Percentiles rank a stretch among this genome's conserved stretches.
phyloP scores from a whole-genome alignment of 2,113 vertebrate species.

The Daboia siamensis region DNA sequence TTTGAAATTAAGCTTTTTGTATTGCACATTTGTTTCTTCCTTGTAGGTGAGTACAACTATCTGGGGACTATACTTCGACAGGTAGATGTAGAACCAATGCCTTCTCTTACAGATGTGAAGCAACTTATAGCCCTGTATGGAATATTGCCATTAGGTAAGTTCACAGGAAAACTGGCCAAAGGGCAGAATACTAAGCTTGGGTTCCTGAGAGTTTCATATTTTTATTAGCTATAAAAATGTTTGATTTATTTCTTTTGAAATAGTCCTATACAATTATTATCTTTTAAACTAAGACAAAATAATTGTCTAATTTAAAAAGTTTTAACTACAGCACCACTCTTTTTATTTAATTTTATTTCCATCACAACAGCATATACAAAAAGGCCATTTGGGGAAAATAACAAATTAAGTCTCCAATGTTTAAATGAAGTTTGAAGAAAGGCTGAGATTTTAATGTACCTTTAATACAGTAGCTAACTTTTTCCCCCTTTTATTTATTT shows the following conservation, averaged over 20 bases:
- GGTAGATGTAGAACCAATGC: conserved; percentile 72
- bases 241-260: conserved; percentile 32
- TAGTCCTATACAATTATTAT: conserved; percentile 38
- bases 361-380: conserved; percentile 26
- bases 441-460: conserved; percentile 43
- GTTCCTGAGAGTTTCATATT: background rate
- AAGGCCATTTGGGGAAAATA: conserved; percentile 36
- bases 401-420: conserved; percentile 42
- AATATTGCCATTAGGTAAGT: conserved; percentile 81
- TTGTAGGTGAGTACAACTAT: conserved; percentile 76
- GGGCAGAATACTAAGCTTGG: background rate
- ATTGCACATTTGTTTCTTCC: conserved; percentile 7
- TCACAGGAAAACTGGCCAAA: background rate
- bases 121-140: conserved; percentile 81
- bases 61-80: conserved; percentile 69
- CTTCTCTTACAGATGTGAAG: conserved; percentile 75
- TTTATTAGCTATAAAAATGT: conserved; percentile 19
- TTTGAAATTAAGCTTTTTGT: fast-evolving
- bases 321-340: background rate
- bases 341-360: background rate
- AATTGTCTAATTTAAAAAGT: background rate
- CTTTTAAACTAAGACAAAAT: background rate
- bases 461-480: conserved; percentile 42
- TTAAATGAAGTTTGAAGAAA: conserved; percentile 52
- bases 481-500: background rate